Conservation (phyloP, 2,888 invertebrate species). For the Thymelicus sylvestris region DNA sequence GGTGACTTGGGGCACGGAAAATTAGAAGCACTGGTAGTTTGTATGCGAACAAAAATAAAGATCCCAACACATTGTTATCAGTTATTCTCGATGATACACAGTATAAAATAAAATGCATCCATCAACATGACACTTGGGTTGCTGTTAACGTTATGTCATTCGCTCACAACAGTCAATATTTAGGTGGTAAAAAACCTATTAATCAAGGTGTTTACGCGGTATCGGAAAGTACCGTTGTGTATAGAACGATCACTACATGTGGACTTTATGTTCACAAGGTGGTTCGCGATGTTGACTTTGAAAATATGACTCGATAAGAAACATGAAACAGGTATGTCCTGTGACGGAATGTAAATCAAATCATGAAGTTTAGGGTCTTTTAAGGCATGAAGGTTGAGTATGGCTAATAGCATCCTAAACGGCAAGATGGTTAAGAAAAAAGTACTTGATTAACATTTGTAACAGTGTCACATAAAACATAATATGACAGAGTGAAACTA, state of each 20-base stretch:
- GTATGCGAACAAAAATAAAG: neutral
- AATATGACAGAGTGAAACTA: no score
- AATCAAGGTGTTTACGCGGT: slow-evolving; percentile 34
- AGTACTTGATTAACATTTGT: no score
- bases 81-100: neutral
- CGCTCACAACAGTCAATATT: slow-evolving; percentile 20
- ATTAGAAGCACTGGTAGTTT: no score
- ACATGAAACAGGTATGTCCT: neutral
- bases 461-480: no score
- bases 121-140: neutral
- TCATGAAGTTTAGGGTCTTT: no score
- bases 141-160: neutral
- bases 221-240: slow-evolving; percentile 38
- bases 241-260: slow-evolving; percentile 20
- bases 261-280: slow-evolving; percentile 29
- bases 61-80: neutral
- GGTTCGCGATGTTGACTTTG: slow-evolving; percentile 11
- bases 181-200: slow-evolving; percentile 32
- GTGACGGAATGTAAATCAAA: neutral
- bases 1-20: no score
- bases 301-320: neutral
- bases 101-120: slow-evolving; percentile 1
- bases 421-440: no score
- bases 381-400: no score
- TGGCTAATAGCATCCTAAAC: no score